Base-by-base conservation (phyloP, 92 coral and sea anemone genomes). In the Bergia puertoricense region DNA sequence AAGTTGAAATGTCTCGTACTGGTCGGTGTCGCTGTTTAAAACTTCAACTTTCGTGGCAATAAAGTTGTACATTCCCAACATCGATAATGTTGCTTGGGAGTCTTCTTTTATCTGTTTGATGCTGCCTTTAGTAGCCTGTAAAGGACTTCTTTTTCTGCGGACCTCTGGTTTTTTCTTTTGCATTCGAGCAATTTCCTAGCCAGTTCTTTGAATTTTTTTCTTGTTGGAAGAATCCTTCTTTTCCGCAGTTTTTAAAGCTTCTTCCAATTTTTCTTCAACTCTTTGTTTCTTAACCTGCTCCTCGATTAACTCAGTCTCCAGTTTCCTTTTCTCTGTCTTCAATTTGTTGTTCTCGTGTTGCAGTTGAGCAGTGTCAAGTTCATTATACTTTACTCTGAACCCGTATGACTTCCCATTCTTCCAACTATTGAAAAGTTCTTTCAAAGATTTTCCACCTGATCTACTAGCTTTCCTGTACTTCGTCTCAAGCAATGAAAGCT, bases 61-160 rank as follows among this genome's bases (percentile, higher is more conserved):
- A 10, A 75, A 39, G 14, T 75, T 75, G 48, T 75, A 75, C 15
- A 75, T 45, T 48, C 89, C 89, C 0, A 86, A 72, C 73, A 85
- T 67, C 43, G 41, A 72, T 68, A 86, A 62, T 8, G 67, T 80
- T 69, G 89, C 67, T 75, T 54, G 54, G 57, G 81, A 86, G 46
- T 76, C 44, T 41, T 74, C 72, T 57, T 48, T 86, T 30, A 86
- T 23, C 38, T 76, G 36, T 15, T 48, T 86, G 89, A 80, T 86
- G 89, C 74, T 86, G 89, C 62, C 46, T 75, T 22, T 81, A 45
- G 79, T 46, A 86, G 13, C 57, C 43, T 39, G 30, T 76, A 54
- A 86, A 86, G n/a, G 59, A 23, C 22, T 74, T 44, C 41, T 86
- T 86, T 66, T 86, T 86, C 42, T 74, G 46, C 22, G 89, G 82